phyloP scores from a whole-genome alignment of 2,888 invertebrate species.

The Scaeva pyrastri region DNA sequence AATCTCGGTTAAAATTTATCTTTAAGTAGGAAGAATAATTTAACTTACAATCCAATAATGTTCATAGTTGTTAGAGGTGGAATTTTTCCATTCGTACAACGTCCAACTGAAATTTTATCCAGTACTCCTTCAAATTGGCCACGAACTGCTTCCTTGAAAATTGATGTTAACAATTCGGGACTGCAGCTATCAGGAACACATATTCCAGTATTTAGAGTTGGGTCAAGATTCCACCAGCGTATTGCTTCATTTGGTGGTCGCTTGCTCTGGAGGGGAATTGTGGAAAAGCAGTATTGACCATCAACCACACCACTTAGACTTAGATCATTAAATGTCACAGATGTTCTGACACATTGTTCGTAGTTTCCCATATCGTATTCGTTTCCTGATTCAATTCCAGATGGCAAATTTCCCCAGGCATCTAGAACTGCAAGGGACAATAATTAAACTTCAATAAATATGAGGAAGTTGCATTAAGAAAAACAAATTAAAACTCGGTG shows the following conservation, averaged over 20 bases:
- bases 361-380: constrained; percentile 80
- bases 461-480: not conserved
- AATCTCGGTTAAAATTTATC: not conserved
- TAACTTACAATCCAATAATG: constrained; percentile 36
- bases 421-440: constrained; percentile 80
- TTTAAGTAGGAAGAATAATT: not conserved
- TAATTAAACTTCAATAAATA: too few species aligned
- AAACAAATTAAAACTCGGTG: too few species aligned
- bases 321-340: not conserved
- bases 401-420: constrained; percentile 79
- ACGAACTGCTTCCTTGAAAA: constrained; percentile 11
- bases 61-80: not conserved
- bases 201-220: constrained; percentile 8
- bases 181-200: constrained; percentile 44
- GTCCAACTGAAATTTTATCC: constrained; percentile 18
- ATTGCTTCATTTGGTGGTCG: not conserved
- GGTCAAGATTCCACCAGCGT: not conserved
- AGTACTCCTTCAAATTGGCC: constrained; percentile 13
- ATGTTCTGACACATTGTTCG: constrained; percentile 79
- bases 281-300: constrained; percentile 79
- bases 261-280: constrained; percentile 6
- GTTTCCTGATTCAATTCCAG: constrained; percentile 77
- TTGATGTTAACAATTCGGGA: constrained; percentile 18
- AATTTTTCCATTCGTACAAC: constrained; percentile 19
- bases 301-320: constrained; percentile 67